phyloP scores from a whole-genome alignment of 1,140 invertebrate species.

The Drosophila equinoxialis region DNA sequence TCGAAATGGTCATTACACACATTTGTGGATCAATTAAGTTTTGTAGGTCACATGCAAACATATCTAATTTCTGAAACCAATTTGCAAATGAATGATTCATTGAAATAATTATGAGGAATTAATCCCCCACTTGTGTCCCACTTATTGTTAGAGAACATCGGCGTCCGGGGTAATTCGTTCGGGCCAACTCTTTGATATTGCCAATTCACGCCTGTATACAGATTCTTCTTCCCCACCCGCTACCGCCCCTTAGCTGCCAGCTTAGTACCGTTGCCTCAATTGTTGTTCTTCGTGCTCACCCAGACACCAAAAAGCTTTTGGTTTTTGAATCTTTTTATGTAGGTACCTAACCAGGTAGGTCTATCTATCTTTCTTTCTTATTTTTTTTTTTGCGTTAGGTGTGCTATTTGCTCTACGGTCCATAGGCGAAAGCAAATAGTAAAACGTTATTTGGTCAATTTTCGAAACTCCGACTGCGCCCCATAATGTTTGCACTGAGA shows the following conservation, averaged over 20 bases:
- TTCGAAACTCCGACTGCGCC: constrained; percentile 49
- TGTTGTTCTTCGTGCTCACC: constrained; percentile 58
- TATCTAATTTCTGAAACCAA: background rate
- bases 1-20: no score
- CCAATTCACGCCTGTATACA: constrained; percentile 30
- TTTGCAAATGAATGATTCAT: constrained; percentile 13
- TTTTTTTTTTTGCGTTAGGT: constrained; percentile 47
- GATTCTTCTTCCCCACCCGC: constrained; percentile 42
- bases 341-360: constrained; percentile 16
- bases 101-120: constrained; percentile 12
- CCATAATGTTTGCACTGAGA: constrained; percentile 40
- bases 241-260: constrained; percentile 38
- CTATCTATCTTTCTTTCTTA: constrained; percentile 34
- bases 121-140: constrained; percentile 17
- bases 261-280: constrained; percentile 67
- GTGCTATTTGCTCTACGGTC: constrained; percentile 71
- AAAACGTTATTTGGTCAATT: constrained; percentile 71
- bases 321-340: background rate
- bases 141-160: constrained; percentile 20
- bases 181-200: constrained; percentile 27
- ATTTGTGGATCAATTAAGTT: background rate
- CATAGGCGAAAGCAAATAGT: constrained; percentile 46
- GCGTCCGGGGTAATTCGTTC: constrained; percentile 28
- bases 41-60: constrained; percentile 2
- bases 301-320: constrained; percentile 53